phyloP scores from a whole-genome alignment of 2,113 vertebrate genomes.

The Otis tarda region DNA sequence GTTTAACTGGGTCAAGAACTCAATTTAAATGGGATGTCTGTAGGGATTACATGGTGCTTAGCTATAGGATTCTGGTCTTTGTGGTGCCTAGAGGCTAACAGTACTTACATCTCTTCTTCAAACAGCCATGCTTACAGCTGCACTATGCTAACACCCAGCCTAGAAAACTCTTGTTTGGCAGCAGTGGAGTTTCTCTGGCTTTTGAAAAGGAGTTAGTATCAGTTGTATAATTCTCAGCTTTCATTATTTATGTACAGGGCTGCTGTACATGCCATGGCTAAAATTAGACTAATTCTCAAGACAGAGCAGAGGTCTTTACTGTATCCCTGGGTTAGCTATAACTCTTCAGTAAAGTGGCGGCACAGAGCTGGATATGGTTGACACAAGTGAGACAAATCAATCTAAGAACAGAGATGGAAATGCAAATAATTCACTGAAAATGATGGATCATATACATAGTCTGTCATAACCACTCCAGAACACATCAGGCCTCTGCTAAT shows the following conservation, averaged over 20 bases:
- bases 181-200: neutral
- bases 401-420: neutral
- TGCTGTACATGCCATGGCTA: neutral
- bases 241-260: neutral
- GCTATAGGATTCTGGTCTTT: slow-evolving; percentile 1
- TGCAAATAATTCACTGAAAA: neutral
- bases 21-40: slow-evolving; percentile 21
- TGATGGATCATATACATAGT: neutral
- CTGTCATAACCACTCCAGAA: neutral
- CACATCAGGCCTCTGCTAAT: neutral
- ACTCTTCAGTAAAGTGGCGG: neutral
- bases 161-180: neutral
- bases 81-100: neutral
- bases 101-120: neutral
- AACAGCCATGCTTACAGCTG: neutral
- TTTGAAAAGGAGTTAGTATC: neutral
- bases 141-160: neutral
- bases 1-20: slow-evolving; percentile 52
- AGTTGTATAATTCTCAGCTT: neutral
- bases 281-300: slow-evolving; percentile 22
- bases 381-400: neutral
- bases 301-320: neutral
- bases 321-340: neutral
- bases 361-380: neutral
- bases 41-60: slow-evolving; percentile 43